Evolutionary conservation across 2,113 vertebrate genomes (phyloP).

Genomic region (Eublepharis macularius): DNA sequence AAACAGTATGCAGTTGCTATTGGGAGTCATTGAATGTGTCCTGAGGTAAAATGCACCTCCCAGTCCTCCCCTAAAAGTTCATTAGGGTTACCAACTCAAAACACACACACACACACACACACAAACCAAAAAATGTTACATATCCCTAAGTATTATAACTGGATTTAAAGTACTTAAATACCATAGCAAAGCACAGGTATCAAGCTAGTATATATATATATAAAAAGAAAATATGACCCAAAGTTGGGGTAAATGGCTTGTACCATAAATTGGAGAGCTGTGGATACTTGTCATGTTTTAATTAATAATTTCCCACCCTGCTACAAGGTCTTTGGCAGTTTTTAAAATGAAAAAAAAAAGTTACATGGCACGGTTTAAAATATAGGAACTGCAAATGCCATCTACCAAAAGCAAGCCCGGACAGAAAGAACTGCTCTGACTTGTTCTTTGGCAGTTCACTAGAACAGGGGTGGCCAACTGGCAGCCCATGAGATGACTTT

Average conservation of each 20-base stretch:
- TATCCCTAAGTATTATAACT: no score
- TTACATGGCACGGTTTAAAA: neutral
- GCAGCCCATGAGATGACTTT: neutral
- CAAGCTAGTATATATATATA: no score
- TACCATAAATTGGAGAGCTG: neutral
- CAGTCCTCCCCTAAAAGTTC: no score
- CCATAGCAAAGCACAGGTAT: no score
- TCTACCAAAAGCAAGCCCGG: neutral
- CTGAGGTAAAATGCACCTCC: no score
- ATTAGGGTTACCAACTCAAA: no score
- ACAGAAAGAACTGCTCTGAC: neutral
- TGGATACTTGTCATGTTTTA: neutral
- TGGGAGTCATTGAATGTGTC: no score
- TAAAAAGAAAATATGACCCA: constrained; percentile 26
- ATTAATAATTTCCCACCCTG: neutral
- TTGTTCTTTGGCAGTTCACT: neutral
- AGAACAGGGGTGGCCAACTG: neutral
- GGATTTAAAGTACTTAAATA: no score
- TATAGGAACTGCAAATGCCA: neutral
- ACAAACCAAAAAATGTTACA: no score
- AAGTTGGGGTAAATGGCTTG: neutral
- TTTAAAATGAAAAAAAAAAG: neutral
- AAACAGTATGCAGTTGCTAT: no score
- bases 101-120: no score
- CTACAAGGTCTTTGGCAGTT: neutral